Percentiles rank a stretch among this genome's conserved stretches.
Conservation (phyloP, 2,888 invertebrate genomes). For the Elgonia sp. region DNA sequence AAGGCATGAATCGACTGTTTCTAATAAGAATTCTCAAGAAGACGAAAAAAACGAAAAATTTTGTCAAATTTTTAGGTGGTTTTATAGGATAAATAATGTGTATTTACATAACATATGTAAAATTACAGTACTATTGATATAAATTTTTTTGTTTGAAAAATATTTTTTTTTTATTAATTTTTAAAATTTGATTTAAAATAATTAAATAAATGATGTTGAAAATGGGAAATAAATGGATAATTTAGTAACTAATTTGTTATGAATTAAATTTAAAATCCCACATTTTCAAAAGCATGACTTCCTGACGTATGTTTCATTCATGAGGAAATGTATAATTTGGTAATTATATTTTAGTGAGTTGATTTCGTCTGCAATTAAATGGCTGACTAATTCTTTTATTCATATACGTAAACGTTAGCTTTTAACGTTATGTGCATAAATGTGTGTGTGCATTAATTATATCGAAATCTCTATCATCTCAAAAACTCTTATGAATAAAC, state of each 20-base stretch:
- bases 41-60: too few relatives aligned
- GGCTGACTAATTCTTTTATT: slow-evolving; percentile 13
- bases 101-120: too few relatives aligned
- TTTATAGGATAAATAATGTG: too few relatives aligned
- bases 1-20: slow-evolving; percentile 6
- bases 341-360: slow-evolving; percentile 9
- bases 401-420: not conserved
- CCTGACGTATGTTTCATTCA: not conserved
- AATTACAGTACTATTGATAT: too few relatives aligned
- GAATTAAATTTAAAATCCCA: not conserved
- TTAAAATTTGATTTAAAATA: too few relatives aligned
- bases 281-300: not conserved
- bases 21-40: too few relatives aligned
- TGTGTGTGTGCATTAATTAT: slow-evolving; percentile 10
- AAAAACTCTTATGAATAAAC: not conserved
- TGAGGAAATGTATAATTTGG: slow-evolving; percentile 12
- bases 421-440: not conserved
- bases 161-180: too few relatives aligned
- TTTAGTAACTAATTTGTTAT: not conserved
- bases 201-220: too few relatives aligned
- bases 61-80: too few relatives aligned
- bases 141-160: too few relatives aligned
- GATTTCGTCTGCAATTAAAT: slow-evolving; percentile 11
- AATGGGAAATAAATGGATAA: not conserved
- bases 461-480: slow-evolving; percentile 15